Evolutionary conservation across 2,797 vertebrate species (phyloP).

Genomic region (Notamacropus eugenii): DNA sequence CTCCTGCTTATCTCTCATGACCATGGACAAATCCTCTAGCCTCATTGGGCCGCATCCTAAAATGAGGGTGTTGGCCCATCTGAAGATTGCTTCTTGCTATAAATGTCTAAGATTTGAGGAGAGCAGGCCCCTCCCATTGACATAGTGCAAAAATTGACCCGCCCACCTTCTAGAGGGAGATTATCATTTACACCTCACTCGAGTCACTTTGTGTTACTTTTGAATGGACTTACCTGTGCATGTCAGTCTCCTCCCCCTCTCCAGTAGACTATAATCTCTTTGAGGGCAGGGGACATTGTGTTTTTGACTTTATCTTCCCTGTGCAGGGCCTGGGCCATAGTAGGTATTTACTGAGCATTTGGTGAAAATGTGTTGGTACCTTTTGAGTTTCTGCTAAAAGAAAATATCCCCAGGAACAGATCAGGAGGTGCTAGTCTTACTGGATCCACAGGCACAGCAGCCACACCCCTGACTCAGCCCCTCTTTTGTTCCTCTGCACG

Average conservation of each 20-base stretch:
- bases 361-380: background rate
- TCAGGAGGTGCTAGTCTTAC: background rate
- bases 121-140: background rate
- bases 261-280: background rate
- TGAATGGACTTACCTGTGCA: background rate
- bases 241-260: no score
- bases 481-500: background rate
- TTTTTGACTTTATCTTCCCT: background rate
- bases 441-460: background rate
- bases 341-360: background rate
- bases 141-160: background rate
- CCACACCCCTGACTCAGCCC: rapidly evolving
- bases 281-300: background rate
- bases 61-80: background rate
- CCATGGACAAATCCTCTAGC: no score
- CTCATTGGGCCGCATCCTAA: background rate
- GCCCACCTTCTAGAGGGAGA: background rate
- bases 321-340: background rate
- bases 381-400: background rate
- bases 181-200: background rate
- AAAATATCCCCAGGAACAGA: background rate
- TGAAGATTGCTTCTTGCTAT: background rate
- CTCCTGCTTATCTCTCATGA: background rate
- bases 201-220: background rate
- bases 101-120: background rate